Base-by-base conservation (phyloP, 2,797 vertebrate species). In the Dryobates pubescens region DNA sequence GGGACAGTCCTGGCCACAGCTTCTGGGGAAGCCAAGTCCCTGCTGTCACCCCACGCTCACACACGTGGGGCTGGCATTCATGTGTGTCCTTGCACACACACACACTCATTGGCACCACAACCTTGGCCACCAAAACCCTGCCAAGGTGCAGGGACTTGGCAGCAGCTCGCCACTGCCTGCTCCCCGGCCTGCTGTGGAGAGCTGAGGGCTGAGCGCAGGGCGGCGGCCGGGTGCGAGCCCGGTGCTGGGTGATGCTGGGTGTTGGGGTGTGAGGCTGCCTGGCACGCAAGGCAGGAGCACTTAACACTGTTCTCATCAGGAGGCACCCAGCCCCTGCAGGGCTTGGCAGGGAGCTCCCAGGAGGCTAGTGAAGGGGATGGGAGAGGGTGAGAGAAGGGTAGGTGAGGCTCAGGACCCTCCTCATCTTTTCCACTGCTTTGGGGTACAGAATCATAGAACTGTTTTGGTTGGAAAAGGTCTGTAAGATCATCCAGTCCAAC, bases 251-350 rank as follows among this genome's bases (percentile, higher is more conserved):
- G 64, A 80, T 51, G 81, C 62, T 81, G 62, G 18, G 36, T 89
- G 87, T 84, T 57, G 81, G 90, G 81, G 69, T 1, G 65, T 62
- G 92, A 83, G 83, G 34, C 69, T 62, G 89, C 68, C 72, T 86
- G 89, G 72, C 92, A 86, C 17, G 56, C 92, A 64, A 75, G 86
- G 68, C 78, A 53, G 65, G 41, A 13, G 32, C 77, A 79, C 83
- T 69, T 47, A 61, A 38, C 3, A 9, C 64, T 61, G 68, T 5
- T 90, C 68, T 26, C 83, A 72, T 41, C 72, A 11, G 59, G 24
- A 68, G 64, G 76, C 68, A 64, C 56, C 68, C 80, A 64, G 86
- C 83, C 59, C 83, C 75, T 0, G 1, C 72, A 45, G 68, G 63
- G 82, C 56, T 90, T 26, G 80, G 80, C 89, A 85, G 47, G 1